These are phyloP conservation scores for Taphrorychus bicolor DNA, from an alignment of 2,888 invertebrate species.

Conservation along the genomic window DNA sequence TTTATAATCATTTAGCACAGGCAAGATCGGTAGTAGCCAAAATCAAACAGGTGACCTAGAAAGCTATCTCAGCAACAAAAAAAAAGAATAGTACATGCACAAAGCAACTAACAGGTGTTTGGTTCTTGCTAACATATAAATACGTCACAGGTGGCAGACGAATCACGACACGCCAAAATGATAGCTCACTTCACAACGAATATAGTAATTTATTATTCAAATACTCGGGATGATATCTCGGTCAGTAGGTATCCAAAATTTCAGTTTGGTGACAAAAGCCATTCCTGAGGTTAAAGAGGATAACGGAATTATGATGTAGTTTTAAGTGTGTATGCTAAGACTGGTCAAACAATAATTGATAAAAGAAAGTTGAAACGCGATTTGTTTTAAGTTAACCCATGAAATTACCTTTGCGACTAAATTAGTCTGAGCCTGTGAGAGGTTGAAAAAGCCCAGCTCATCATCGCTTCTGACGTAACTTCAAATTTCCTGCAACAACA, in stretches of 20 bases:
- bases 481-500: no score
- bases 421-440: no score
- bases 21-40: neutral
- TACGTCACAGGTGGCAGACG: neutral
- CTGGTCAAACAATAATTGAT: no score
- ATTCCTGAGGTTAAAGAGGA: no score
- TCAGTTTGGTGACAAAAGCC: neutral
- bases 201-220: conserved; percentile 6
- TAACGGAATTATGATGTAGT: no score
- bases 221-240: conserved; percentile 20
- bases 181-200: neutral
- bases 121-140: neutral
- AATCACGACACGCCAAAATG: neutral
- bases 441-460: no score
- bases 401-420: no score
- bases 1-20: neutral
- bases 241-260: conserved; percentile 25
- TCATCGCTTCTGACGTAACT: no score
- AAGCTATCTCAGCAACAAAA: neutral
- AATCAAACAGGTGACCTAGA: neutral
- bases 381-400: no score
- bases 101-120: neutral
- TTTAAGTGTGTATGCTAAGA: no score
- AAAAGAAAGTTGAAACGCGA: neutral
- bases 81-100: neutral